phyloP scores from a whole-genome alignment of 2,113 vertebrate genomes.

The Atherinomorus stipes region DNA sequence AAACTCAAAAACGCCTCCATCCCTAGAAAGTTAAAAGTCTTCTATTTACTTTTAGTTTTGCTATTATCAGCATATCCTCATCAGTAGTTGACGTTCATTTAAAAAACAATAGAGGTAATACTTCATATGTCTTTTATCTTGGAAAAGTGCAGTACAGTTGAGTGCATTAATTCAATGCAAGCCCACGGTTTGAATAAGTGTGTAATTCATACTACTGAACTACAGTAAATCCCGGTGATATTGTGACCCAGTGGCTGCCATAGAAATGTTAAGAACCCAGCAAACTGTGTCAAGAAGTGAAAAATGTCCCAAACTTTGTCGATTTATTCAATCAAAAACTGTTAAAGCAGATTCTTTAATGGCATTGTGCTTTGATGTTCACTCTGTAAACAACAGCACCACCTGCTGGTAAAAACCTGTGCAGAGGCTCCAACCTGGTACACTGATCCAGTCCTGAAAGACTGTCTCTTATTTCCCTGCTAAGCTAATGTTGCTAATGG shows the following conservation, averaged over 20 bases:
- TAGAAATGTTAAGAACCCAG: too few relatives aligned
- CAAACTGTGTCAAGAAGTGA: too few relatives aligned
- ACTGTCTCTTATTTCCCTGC: background rate
- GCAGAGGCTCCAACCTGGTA: too few relatives aligned
- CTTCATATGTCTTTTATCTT: background rate
- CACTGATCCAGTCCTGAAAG: background rate
- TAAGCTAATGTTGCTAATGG: slow-evolving; percentile 1
- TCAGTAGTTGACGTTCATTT: background rate
- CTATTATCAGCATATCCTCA: background rate
- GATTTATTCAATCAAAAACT: too few relatives aligned
- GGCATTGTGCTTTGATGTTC: background rate
- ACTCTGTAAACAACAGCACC: slow-evolving; percentile 37
- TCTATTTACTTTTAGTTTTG: background rate
- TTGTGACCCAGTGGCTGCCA: background rate
- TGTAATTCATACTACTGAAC: too few relatives aligned
- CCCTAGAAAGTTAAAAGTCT: background rate
- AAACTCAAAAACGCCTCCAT: background rate
- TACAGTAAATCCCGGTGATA: background rate
- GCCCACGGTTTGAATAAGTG: too few relatives aligned
- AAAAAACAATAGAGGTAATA: background rate
- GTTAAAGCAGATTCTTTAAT: background rate
- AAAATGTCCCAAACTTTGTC: too few relatives aligned
- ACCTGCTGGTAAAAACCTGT: slow-evolving; percentile 51
- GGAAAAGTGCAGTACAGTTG: background rate
- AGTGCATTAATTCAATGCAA: background rate